Conservation (phyloP, 2,888 invertebrate species). For the Maniola hyperantus region DNA sequence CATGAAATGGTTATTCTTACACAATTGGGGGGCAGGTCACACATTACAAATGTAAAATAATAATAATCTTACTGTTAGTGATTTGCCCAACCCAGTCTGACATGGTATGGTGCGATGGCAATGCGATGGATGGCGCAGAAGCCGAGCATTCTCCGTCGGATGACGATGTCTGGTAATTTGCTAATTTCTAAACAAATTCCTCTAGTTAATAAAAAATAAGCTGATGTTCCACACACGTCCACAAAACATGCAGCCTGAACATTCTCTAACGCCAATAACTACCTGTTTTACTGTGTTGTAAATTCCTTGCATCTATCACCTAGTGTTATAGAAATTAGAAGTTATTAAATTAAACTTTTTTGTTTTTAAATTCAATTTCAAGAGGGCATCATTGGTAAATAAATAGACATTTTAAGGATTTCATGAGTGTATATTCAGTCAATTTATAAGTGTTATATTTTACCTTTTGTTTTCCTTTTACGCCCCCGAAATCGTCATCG, state of each 20-base stretch:
- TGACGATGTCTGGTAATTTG: conserved; percentile 78
- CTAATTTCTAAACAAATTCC: conserved; percentile 69
- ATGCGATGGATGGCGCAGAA: conserved; percentile 83
- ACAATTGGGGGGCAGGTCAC: too few relatives aligned
- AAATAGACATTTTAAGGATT: conserved; percentile 35
- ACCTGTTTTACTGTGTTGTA: conserved; percentile 60
- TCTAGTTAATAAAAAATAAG: conserved; percentile 26
- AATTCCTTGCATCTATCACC: conserved; percentile 62
- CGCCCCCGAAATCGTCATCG: conserved; percentile 63
- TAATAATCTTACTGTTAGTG: conserved; percentile 86
- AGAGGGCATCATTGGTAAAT: conserved; percentile 19
- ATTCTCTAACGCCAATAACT: conserved; percentile 45
- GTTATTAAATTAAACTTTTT: conserved; percentile 38
- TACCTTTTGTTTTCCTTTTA: conserved; percentile 71
- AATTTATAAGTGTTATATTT: conserved; percentile 20
- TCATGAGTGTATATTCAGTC: conserved; percentile 30
- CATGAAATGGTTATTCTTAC: too few relatives aligned
- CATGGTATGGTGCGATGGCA: conserved; percentile 81
- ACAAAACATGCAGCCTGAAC: conserved; percentile 45
- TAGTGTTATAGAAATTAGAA: conserved; percentile 55
- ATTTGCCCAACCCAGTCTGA: conserved; percentile 95
- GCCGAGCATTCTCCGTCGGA: conserved; percentile 86
- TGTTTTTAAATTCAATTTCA: conserved; percentile 23
- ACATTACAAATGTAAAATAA: conserved; percentile 13
- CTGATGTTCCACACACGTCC: conserved; percentile 22